Evolutionary conservation across 1,140 invertebrate genomes (phyloP).

Genomic region (Aporrectodea caliginosa): DNA sequence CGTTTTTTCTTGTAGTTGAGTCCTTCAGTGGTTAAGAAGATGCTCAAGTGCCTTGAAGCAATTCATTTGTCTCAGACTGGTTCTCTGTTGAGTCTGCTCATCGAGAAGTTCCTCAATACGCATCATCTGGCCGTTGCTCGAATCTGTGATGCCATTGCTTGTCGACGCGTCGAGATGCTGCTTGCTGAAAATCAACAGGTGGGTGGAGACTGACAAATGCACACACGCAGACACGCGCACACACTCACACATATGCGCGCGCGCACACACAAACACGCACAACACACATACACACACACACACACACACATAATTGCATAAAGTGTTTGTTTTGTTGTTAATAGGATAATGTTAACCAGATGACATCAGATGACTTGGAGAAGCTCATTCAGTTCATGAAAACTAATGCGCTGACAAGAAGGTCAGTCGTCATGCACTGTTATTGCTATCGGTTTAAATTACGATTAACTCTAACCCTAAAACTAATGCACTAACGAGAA

Average conservation of each 20-base stretch:
- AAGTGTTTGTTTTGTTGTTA: not conserved
- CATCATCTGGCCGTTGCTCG: constrained; percentile 63
- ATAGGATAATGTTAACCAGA: constrained; percentile 59
- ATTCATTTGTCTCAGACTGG: constrained; percentile 67
- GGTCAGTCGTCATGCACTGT: too few relatives aligned
- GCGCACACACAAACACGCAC: too few relatives aligned
- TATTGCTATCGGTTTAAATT: too few relatives aligned
- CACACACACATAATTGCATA: too few relatives aligned
- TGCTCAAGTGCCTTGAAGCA: constrained; percentile 64
- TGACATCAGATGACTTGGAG: constrained; percentile 62
- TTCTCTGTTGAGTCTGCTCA: constrained; percentile 60
- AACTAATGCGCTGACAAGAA: constrained; percentile 58
- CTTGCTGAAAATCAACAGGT: constrained; percentile 58
- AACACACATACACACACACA: too few relatives aligned
- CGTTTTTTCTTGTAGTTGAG: not conserved
- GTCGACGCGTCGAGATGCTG: constrained; percentile 64
- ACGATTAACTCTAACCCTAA: too few relatives aligned
- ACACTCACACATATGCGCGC: too few relatives aligned
- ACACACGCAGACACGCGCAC: too few relatives aligned
- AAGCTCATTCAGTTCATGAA: constrained; percentile 60
- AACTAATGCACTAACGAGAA: too few relatives aligned
- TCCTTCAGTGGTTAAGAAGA: constrained; percentile 59
- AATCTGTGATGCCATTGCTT: constrained; percentile 63
- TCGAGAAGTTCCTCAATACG: constrained; percentile 62
- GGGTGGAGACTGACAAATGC: too few relatives aligned